Evolutionary conservation across 35 echinoderm and acorn worm species (phyloP).

Genomic region (Chiridota heheva): DNA sequence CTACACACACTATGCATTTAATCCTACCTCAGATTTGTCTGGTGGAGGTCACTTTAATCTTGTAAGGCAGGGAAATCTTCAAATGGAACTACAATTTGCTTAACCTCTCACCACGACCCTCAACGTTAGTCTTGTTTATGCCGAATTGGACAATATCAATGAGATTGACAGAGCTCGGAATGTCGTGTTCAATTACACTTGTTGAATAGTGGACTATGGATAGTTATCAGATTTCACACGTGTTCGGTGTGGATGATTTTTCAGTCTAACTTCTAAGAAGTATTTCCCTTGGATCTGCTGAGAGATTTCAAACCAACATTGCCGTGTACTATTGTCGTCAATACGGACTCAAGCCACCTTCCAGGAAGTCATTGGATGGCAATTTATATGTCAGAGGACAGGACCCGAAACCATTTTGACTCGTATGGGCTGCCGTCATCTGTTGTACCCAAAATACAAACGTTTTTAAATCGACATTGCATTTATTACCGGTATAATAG

Average conservation of each 20-base stretch:
- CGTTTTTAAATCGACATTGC: background rate
- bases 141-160: conserved; percentile 67
- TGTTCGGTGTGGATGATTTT: background rate
- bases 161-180: conserved; percentile 56
- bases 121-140: conserved; percentile 61
- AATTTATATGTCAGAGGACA: too few species aligned
- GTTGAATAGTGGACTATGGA: conserved; percentile 3
- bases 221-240: background rate
- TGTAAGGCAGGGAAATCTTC: conserved; percentile 52
- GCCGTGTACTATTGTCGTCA: background rate
- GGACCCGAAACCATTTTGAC: background rate
- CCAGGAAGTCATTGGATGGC: too few species aligned
- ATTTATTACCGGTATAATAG: background rate
- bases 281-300: background rate
- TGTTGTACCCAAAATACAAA: too few species aligned
- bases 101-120: conserved; percentile 16
- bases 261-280: background rate
- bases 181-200: conserved; percentile 50
- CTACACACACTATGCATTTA: conserved; percentile 63
- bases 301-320: background rate
- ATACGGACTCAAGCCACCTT: background rate
- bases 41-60: conserved; percentile 61
- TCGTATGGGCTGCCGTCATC: background rate
- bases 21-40: conserved; percentile 54
- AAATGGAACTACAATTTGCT: conserved; percentile 53